phyloP scores from a whole-genome alignment of 1,140 invertebrate genomes.

The Drosophila repletoides region DNA sequence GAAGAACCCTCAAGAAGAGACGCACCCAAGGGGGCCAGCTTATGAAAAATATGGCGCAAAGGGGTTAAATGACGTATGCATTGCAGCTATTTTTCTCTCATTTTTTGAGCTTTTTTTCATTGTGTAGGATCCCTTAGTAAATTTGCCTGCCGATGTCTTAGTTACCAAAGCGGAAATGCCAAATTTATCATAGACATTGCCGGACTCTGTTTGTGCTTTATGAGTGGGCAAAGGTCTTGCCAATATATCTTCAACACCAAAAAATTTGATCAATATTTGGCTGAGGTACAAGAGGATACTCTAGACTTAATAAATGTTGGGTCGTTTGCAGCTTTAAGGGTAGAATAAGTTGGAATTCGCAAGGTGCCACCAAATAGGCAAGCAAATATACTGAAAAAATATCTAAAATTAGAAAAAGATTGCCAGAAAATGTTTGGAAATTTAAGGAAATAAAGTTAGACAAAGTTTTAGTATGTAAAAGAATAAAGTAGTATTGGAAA shows the following conservation, averaged over 20 bases:
- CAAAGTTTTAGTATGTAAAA: too few relatives aligned
- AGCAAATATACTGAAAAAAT: constrained; percentile 17
- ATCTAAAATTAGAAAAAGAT: background rate
- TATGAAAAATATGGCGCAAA: constrained; percentile 80
- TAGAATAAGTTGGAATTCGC: constrained; percentile 29
- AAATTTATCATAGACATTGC: constrained; percentile 62
- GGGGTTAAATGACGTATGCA: constrained; percentile 80
- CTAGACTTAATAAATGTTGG: constrained; percentile 55
- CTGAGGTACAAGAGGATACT: constrained; percentile 33
- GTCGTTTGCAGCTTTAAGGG: constrained; percentile 52
- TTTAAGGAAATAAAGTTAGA: constrained; percentile 16
- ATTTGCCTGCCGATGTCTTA: constrained; percentile 76
- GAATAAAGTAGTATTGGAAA: background rate
- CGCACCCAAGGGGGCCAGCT: constrained; percentile 49
- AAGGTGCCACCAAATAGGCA: constrained; percentile 37
- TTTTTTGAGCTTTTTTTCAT: constrained; percentile 16
- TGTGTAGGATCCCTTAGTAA: constrained; percentile 10
- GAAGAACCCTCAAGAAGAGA: too few relatives aligned
- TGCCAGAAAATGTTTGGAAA: constrained; percentile 27
- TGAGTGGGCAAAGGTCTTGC: constrained; percentile 48
- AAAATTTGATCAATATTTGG: constrained; percentile 66
- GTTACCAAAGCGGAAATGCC: constrained; percentile 63
- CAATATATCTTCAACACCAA: constrained; percentile 31
- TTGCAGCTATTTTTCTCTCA: constrained; percentile 75
- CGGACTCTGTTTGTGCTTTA: constrained; percentile 53